These are phyloP conservation scores for Thyatira batis DNA, from an alignment of 2,888 invertebrate genomes.

Conservation along the genomic window DNA sequence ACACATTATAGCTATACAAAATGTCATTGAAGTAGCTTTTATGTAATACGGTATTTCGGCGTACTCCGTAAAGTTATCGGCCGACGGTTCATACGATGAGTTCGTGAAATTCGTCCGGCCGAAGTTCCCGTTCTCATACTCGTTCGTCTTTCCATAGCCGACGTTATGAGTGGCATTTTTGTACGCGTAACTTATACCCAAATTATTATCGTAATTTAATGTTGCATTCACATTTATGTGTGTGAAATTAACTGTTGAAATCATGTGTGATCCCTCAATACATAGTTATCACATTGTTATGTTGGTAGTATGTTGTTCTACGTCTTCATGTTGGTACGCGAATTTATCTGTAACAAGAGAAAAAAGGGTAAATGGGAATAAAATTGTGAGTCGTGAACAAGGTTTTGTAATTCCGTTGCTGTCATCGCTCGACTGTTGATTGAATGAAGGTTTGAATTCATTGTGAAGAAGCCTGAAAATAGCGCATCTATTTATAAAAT, in stretches of 20 bases:
- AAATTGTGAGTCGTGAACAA: conserved; percentile 2
- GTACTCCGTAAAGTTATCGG: conserved; percentile 66
- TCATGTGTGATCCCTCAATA: conserved; percentile 62
- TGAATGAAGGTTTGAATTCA: no score
- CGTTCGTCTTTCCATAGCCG: conserved; percentile 20
- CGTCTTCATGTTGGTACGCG: conserved; percentile 14
- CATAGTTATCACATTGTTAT: conserved; percentile 64
- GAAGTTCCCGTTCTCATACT: conserved; percentile 35
- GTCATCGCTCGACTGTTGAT: no score
- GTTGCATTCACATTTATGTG: conserved; percentile 52
- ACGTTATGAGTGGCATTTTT: conserved; percentile 47
- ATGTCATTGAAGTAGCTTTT: conserved; percentile 92
- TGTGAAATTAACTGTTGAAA: conserved; percentile 69
- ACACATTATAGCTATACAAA: conserved; percentile 94
- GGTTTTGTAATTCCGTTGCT: not conserved
- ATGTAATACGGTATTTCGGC: conserved; percentile 92
- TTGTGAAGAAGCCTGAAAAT: no score
- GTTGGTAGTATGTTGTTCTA: conserved; percentile 17
- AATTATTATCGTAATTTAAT: conserved; percentile 35
- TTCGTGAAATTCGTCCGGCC: conserved; percentile 44
- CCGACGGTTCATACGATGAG: conserved; percentile 47
- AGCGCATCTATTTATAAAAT: no score
- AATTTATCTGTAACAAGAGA: conserved; percentile 43
- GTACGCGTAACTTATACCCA: conserved; percentile 41
- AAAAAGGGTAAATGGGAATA: conserved; percentile 8